Evolutionary conservation across 2,888 invertebrate genomes (phyloP).

Genomic region (Agrotis puta): DNA sequence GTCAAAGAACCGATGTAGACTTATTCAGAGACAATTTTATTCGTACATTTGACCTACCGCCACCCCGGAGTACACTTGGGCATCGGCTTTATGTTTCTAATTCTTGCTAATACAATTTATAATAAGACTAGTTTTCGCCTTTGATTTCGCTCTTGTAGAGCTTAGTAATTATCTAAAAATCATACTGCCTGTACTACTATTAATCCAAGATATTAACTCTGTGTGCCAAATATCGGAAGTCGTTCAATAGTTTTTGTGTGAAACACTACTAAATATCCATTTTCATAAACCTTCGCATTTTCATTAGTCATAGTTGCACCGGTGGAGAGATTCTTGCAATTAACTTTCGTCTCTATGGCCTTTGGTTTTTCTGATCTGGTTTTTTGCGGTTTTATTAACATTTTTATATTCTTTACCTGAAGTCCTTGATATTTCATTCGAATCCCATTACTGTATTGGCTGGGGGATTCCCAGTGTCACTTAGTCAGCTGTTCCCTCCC

Average conservation of each 20-base stretch:
- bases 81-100: background rate
- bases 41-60: background rate
- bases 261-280: no score
- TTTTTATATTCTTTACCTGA: constrained; percentile 8
- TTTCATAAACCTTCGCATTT: no score
- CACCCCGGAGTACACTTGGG: background rate
- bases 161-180: no score
- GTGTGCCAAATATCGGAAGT: no score
- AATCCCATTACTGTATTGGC: background rate
- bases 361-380: background rate
- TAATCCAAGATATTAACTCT: no score
- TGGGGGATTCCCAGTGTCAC: constrained; percentile 1
- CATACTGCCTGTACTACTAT: no score
- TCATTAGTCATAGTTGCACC: no score
- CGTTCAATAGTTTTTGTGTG: no score
- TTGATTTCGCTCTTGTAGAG: no score
- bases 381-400: constrained; percentile 19
- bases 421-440: background rate
- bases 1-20: constrained; percentile 1
- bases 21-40: constrained; percentile 1
- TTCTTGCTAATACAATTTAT: background rate
- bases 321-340: background rate
- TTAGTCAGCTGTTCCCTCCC: background rate
- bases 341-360: background rate
- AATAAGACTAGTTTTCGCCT: no score